Evolutionary conservation across 2,888 invertebrate genomes (phyloP), one percentile per base, ranked within the genome.

Genomic region (Hylaea fasciaria): DNA sequence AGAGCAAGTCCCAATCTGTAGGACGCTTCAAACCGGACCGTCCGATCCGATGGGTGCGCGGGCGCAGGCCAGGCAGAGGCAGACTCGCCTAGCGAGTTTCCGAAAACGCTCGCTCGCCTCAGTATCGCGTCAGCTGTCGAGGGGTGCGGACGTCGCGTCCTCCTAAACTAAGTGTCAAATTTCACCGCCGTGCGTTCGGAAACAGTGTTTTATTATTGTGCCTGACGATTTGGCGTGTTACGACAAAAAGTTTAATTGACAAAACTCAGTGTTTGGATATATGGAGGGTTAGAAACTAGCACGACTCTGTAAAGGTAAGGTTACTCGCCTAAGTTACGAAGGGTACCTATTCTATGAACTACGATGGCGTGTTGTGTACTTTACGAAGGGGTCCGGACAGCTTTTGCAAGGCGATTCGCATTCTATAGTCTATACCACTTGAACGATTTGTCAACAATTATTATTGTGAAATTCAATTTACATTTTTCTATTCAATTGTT

Each of bases 371-470:
- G 69, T 72, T 74, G 74, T 44, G 46, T 74, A 83, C 79, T 78
- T 79, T 80, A 76, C 46, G 65, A 81, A 82, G 81, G 82, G 86
- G 84, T 83, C 80, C 76, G 77, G 72, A 72, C 71, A 73, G 78
- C 76, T 83, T 85, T 86, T 83, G 87, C 86, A 83, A 88, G 85
- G 82, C 81, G 78, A 76, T 78, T 84, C 79, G 83, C 87, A 86
- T 89, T 88, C 87, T 85, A 22, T 22, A 22, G n/a, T n/a, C n/a
- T n/a, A 72, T 65, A 69, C 63, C 62, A 70, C 72, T 69, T 57
- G 67, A 70, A 71, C 70, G 78, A 81, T 88, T 89, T 88, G 87
- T 85, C 85, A 87, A 86, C 82, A 80, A 80, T 81, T 84, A 82
- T 80, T 64, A 68, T 69, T 70, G 68, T 70, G 70, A 70, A 70